Base-by-base conservation (phyloP, 2,113 vertebrate species). In the Odontophorus gujanensis region DNA sequence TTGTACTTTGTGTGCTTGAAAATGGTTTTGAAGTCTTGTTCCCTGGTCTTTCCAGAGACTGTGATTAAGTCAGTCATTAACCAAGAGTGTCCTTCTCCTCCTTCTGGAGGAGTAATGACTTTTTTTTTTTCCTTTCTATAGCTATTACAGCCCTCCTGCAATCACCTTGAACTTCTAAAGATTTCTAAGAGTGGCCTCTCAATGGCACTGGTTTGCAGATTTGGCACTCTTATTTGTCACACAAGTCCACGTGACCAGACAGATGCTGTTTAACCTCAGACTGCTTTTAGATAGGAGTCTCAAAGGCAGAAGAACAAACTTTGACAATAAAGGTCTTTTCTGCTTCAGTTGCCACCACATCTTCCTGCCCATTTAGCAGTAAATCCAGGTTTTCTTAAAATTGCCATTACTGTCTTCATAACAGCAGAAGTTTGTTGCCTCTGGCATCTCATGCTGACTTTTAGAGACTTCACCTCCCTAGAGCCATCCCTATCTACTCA, bases 21-120 rank as follows among this genome's bases (percentile, higher is more conserved):
- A 91, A 75, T 38, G 32, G 11, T 32, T 82, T 89, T 75, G 51
- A 85, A 82, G 58, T 28, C 43, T 72, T 87, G 28, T 3, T 94
- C 11, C 17, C 14, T 10, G 67, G 43, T 43, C 58, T 61, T 75
- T 73, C 21, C 13, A 85, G 45, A 30, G 50, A 30, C 67, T 61
- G 12, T 87, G 53, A 57, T 73, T 57, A 82, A 69, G 53, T n/a
- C 26, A 65, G 57, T 50, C 38, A 48, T 61, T 90, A 92, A 59
- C 58, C 36, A 73, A 36, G 22, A 20, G n/a, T 17, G 68, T 61
- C 12, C 36, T 59, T 78, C 53, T 77, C 66, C 47, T 40, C 16
- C 48, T 59, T 75, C 50, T 74, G 62, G 51, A 43, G 47, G 32
- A 68, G 7, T 26, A 80, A 48, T 43, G 43, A 36, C 19, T 4